Base-by-base conservation (phyloP, 2,888 invertebrate species). In the Dione vanillae region DNA sequence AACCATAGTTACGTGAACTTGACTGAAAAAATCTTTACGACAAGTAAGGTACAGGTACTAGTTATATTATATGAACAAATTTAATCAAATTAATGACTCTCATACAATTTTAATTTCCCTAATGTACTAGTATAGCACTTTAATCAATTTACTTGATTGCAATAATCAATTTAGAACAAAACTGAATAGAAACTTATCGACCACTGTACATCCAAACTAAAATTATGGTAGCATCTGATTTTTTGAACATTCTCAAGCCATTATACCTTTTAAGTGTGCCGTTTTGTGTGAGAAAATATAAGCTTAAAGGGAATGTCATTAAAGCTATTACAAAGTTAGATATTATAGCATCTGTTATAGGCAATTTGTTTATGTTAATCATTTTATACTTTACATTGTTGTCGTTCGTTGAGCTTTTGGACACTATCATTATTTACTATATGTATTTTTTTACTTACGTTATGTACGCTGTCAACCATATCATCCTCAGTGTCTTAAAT, bases 261-360 rank as follows among this genome's bases (percentile, higher is more conserved):
- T 20, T 72, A 1, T 70, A 77, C 54, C 19, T 69, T 19, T n/a
- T 77, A 14, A 70, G 61, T 41, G 59, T 72, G 2, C 52, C 65
- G 0, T 76, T 76, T 74, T 72, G 72, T 67, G 49, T 71, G n/a
- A 66, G 69, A 41, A 76, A 77, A 69, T 77, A 67, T 64, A 71
- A 67, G 6, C 27, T 76, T 7, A 59, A 70, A 3, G 66, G 67
- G 0, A 70, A 72, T 41, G 45, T 67, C 2, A 45, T 77, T 37
- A 66, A 37, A 6, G 51, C 45, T 3, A 74, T 67, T 20, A 62
- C 56, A 0, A 69, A 45, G 47, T 45, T 19, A 27, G 69, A 74
- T 59, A 45, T 71, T 9, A 5, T 73, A 8, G 37, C 51, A 1
- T 41, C 66, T 49, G 8, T 68, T 10, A 6, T 72, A 3, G 56